Evolutionary conservation across 1,140 invertebrate genomes (phyloP), one percentile per base, ranked within the genome.

Genomic region (Habropoda laboriosa): DNA sequence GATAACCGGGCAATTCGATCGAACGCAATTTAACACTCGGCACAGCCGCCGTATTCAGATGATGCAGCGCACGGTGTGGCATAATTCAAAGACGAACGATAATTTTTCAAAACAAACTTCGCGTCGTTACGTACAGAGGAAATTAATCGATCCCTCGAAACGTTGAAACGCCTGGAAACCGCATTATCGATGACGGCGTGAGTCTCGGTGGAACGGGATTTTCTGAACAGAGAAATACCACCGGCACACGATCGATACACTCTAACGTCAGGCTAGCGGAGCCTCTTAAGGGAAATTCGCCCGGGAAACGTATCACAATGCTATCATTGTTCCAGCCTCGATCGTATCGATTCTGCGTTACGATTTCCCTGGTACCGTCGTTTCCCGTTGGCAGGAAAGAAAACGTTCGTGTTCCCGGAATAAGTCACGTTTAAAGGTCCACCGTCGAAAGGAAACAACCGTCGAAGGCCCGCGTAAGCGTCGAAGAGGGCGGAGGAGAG

Each of bases 371-470:
- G 21, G 16, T 53, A n/a, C n/a, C n/a, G n/a, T n/a, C n/a, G n/a
- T n/a, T n/a, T n/a, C n/a, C n/a, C n/a, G n/a, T n/a, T n/a, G n/a
- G n/a, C n/a, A n/a, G n/a, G n/a, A n/a, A n/a, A n/a, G n/a, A n/a
- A n/a, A n/a, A n/a, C n/a, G n/a, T n/a, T n/a, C n/a, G n/a, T n/a
- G 18, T 71, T 78, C 45, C 27, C 21, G 42, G 75, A 61, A 71
- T 30, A 45, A 27, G n/a, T 0, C 55, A 45, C n/a, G 21, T 60
- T 77, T 61, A 61, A 53, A 72, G 27, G 55, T n/a, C n/a, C n/a
- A n/a, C n/a, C n/a, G n/a, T n/a, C n/a, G n/a, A n/a, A n/a, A n/a
- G n/a, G n/a, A n/a, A n/a, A n/a, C n/a, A n/a, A n/a, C n/a, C n/a
- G n/a, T n/a, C n/a, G n/a, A n/a, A n/a, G n/a, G n/a, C n/a, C n/a